phyloP scores from a whole-genome alignment of 1,140 invertebrate genomes.

The Aporrectodea caliginosa region DNA sequence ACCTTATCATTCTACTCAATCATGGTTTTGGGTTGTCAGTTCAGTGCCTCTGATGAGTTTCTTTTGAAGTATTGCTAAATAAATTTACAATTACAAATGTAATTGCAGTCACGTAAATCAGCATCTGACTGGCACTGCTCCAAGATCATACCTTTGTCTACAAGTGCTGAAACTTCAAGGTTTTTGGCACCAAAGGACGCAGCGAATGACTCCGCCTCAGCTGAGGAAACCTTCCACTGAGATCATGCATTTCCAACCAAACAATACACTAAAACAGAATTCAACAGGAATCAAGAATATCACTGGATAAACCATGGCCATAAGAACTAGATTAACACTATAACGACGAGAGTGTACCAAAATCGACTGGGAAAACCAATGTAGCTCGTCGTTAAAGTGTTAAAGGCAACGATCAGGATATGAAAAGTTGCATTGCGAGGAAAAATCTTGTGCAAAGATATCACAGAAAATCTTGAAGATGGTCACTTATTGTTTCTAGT shows the following conservation, averaged over 20 bases:
- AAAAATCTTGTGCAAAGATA: too few relatives aligned
- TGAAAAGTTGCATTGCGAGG: too few relatives aligned
- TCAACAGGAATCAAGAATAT: conserved; percentile 16
- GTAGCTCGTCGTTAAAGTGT: too few relatives aligned
- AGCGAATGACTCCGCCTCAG: background rate
- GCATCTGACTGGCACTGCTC: background rate
- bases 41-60: too few relatives aligned
- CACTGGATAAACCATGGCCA: too few relatives aligned
- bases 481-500: too few relatives aligned
- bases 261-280: conserved; percentile 45
- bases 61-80: too few relatives aligned
- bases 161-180: background rate
- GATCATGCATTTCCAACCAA: conserved; percentile 54
- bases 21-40: background rate
- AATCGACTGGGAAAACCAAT: too few relatives aligned
- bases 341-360: too few relatives aligned
- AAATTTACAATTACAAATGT: background rate
- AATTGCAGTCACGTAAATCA: background rate
- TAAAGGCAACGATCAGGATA: too few relatives aligned
- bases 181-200: background rate
- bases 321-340: too few relatives aligned
- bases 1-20: background rate
- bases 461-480: too few relatives aligned
- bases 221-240: conserved; percentile 27
- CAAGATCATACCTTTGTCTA: background rate